Percentiles rank a stretch among this genome's conserved stretches.
These are phyloP conservation scores for Sitodiplosis mosellana DNA, from an alignment of 1,140 invertebrate genomes.

Conservation along the genomic window DNA sequence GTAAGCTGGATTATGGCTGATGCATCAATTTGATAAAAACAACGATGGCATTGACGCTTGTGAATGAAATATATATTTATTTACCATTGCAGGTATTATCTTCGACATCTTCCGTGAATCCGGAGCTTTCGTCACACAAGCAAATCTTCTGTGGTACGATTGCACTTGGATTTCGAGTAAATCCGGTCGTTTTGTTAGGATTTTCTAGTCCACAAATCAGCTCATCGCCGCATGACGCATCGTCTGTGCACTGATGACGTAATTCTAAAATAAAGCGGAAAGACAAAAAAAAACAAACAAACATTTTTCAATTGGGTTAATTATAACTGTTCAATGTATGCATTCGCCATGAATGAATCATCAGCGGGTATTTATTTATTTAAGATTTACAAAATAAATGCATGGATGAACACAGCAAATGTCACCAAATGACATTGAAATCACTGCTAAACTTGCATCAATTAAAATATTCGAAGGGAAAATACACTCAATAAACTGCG, in stretches of 20 bases:
- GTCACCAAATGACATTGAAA: no score
- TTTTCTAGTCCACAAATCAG: slow-evolving; percentile 31
- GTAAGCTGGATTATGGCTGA: no score
- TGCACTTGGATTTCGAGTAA: slow-evolving; percentile 16
- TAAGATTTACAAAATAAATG: no score
- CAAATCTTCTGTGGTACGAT: slow-evolving; percentile 28
- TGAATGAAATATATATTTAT: not conserved
- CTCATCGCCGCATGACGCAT: slow-evolving; percentile 32
- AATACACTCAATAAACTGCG: no score
- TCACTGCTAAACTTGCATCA: no score
- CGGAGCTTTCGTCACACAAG: slow-evolving; percentile 32
- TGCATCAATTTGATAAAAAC: no score
- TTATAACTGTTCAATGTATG: no score
- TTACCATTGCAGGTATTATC: slow-evolving; percentile 32
- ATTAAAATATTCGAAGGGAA: no score
- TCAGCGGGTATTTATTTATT: no score
- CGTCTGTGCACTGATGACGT: slow-evolving; percentile 30
- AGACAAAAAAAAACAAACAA: slow-evolving; percentile 10
- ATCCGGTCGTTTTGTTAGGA: slow-evolving; percentile 27
- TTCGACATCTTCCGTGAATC: slow-evolving; percentile 27
- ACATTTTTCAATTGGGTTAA: slow-evolving; percentile 3
- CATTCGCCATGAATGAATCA: no score
- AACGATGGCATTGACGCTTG: no score
- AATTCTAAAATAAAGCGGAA: slow-evolving; percentile 26
- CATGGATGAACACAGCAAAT: no score